Evolutionary conservation across 2,888 invertebrate genomes (phyloP).

Genomic region (Erebia aethiops): DNA sequence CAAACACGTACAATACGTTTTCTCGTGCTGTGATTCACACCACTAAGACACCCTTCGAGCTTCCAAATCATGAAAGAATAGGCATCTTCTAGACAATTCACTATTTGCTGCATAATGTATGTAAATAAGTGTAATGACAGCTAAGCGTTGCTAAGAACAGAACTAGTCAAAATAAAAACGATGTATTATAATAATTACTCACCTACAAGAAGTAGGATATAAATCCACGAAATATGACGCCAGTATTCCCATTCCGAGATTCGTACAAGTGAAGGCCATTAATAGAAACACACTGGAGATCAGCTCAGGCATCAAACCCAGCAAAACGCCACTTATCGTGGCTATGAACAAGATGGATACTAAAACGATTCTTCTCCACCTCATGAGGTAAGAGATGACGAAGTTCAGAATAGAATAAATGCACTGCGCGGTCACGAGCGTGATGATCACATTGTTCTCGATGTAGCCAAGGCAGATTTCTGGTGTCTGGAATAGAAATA

Average conservation of each 20-base stretch:
- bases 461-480: slow-evolving; percentile 77
- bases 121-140: too few relatives aligned
- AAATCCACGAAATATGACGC: slow-evolving; percentile 75
- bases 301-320: slow-evolving; percentile 69
- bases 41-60: too few relatives aligned
- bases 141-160: too few relatives aligned
- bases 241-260: slow-evolving; percentile 72
- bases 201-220: slow-evolving; percentile 75
- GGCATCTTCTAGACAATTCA: too few relatives aligned
- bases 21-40: too few relatives aligned
- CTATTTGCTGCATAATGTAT: too few relatives aligned
- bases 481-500: slow-evolving; percentile 55
- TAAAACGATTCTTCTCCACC: slow-evolving; percentile 78
- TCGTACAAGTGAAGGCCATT: slow-evolving; percentile 70
- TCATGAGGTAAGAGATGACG: slow-evolving; percentile 78
- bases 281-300: slow-evolving; percentile 71
- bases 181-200: slow-evolving; percentile 34
- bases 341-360: slow-evolving; percentile 77
- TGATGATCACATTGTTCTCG: slow-evolving; percentile 84
- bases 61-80: too few relatives aligned
- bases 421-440: slow-evolving; percentile 85
- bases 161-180: too few relatives aligned
- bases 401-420: slow-evolving; percentile 85
- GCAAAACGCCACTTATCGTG: slow-evolving; percentile 75
- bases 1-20: too few relatives aligned